Conservation (phyloP, 2,797 vertebrate species). For the Acomys russatus region DNA sequence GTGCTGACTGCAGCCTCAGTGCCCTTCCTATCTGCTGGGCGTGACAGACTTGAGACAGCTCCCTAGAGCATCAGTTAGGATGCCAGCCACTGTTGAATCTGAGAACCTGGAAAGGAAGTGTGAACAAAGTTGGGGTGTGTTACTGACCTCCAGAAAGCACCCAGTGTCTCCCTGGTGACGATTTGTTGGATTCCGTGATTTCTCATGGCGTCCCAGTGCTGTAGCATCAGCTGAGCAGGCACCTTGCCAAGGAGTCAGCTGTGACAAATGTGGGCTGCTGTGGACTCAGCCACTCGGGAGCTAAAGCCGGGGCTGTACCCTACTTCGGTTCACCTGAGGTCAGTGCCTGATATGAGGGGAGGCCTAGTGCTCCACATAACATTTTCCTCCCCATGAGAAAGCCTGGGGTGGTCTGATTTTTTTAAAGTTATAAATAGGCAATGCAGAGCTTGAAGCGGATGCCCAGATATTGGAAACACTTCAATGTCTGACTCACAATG, state of each 20-base stretch:
- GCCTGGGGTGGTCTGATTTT: background rate
- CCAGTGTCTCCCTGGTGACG: background rate
- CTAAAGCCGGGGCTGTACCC: background rate
- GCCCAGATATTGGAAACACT: background rate
- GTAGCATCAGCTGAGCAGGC: background rate
- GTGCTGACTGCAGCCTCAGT: rapidly evolving
- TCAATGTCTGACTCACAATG: background rate
- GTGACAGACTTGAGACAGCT: background rate
- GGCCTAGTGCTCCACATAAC: background rate
- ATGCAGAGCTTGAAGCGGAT: background rate
- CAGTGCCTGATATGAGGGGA: background rate
- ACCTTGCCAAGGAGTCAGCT: background rate
- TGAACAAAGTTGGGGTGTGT: background rate
- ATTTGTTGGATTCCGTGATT: background rate
- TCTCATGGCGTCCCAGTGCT: background rate
- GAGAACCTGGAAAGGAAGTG: background rate
- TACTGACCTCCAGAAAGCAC: no score
- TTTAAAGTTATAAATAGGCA: background rate
- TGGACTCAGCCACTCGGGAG: background rate
- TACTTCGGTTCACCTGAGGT: background rate
- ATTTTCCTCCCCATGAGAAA: background rate
- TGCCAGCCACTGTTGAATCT: background rate
- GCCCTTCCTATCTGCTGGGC: no score
- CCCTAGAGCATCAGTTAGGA: background rate
- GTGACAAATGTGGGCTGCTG: background rate